Conservation (phyloP, 2,888 invertebrate genomes). For the Lepetodrilus schrolli region DNA sequence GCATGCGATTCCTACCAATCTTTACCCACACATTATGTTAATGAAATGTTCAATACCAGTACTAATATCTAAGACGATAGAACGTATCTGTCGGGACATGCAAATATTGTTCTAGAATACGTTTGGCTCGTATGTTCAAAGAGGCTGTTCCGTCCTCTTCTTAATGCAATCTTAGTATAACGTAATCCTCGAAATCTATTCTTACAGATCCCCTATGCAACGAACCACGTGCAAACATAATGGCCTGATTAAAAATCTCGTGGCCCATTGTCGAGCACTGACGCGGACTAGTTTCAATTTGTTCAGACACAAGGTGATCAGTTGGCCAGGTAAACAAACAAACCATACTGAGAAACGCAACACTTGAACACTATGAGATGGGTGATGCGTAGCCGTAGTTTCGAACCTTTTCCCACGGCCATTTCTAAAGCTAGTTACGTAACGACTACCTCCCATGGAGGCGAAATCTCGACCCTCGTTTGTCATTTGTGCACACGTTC, state of each 20-base stretch:
- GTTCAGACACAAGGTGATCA: constrained; percentile 6
- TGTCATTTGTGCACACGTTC: background rate
- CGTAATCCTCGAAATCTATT: no score
- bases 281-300: constrained; percentile 20
- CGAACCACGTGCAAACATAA: constrained; percentile 12
- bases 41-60: no score
- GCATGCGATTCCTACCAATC: no score
- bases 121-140: no score
- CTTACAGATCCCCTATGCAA: no score
- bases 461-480: background rate
- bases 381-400: background rate
- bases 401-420: constrained; percentile 1
- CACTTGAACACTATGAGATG: background rate
- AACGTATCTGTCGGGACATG: no score
- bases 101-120: no score
- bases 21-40: no score
- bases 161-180: no score
- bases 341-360: background rate
- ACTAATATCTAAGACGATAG: no score
- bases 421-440: background rate
- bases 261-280: background rate
- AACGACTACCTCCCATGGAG: constrained; percentile 20
- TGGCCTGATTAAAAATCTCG: constrained; percentile 12
- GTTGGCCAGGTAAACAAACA: constrained; percentile 18
- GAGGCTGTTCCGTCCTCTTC: no score